Evolutionary conservation across 2,113 vertebrate genomes (phyloP), one percentile per base, ranked within the genome.

Genomic region (Triplophysa dalaica): DNA sequence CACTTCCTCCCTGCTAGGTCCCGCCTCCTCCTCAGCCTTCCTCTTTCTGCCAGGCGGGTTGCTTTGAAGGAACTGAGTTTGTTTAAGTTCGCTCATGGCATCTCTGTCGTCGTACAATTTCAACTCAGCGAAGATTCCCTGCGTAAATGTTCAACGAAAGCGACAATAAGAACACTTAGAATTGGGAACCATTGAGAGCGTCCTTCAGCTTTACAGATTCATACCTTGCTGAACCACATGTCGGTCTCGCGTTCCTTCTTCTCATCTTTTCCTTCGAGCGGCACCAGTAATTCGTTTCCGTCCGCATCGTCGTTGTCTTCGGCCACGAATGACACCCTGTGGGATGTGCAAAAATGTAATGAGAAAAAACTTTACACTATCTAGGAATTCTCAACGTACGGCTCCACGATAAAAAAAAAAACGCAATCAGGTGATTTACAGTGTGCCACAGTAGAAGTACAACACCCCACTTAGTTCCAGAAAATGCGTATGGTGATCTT

Each of bases 221-320:
- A 4, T 84, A 96, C 98, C 93, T 99, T 99, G 81, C 94, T 95
- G 9, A 99, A 99, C 98, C 98, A 99, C 83, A 99, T 82, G 87
- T 69, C 92, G 38, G 94, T 92, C 81, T 95, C 94, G 8, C 85
- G 93, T 60, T 96, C 91, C 70, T 87, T 90, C 80, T 93, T 92
- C 75, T 94, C 93, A 0, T 92, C 89, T 77, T 95, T 96, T 81
- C 90, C 93, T 78, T 97, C 96, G 26, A 98, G 78, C 0, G 95
- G 92, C 13, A 98, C 94, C 82, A 99, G 74, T 81, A 99, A 83
- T 0, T 95, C 93, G 72, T 96, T 91, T 45, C 90, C 81, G 21
- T 87, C 82, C 7, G 84, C 88, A 0, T 87, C 86, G 1, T 67
- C 91, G 14, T 93, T 91, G 0, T 91, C 88, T 8, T 87, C 85